Evolutionary conservation across 1,140 invertebrate species (phyloP).

Genomic region (Drosophila oshimai): DNA sequence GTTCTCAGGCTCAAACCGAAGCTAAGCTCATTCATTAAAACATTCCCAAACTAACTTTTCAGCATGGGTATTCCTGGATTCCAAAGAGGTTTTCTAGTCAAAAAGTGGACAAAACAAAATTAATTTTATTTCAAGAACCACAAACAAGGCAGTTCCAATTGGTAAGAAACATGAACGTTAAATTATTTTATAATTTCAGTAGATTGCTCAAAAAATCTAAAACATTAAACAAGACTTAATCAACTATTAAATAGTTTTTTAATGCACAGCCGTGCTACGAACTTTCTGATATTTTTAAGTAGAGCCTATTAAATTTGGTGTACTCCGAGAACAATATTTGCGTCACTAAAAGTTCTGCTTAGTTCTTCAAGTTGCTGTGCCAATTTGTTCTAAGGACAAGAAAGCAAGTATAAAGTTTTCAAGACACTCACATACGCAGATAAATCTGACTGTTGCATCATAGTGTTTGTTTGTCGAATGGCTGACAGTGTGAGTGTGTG

Average conservation of each 20-base stretch:
- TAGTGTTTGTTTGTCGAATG: constrained; percentile 32
- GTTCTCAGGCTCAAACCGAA: constrained; percentile 25
- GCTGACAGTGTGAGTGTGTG: constrained; percentile 1
- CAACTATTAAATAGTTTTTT: neutral
- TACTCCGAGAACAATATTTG: neutral
- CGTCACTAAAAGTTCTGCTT: neutral
- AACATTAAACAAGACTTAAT: no score
- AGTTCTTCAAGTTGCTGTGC: constrained; percentile 62
- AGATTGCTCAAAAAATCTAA: no score
- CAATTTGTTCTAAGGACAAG: constrained; percentile 51
- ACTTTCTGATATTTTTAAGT: neutral
- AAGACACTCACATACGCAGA: constrained; percentile 5
- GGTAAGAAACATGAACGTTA: no score
- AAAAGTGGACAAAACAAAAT: no score
- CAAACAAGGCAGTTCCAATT: no score
- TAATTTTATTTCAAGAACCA: no score
- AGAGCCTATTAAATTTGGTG: neutral
- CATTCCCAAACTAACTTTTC: constrained; percentile 23
- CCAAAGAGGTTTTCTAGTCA: no score
- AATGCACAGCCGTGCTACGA: no score
- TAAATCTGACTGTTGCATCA: constrained; percentile 41
- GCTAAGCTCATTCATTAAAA: constrained; percentile 65
- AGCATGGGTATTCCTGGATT: neutral
- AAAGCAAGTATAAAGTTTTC: constrained; percentile 38
- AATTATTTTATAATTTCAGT: no score